Evolutionary conservation across 1,140 invertebrate genomes (phyloP), one percentile per base, ranked within the genome.

Genomic region (Adelges cooleyi): DNA sequence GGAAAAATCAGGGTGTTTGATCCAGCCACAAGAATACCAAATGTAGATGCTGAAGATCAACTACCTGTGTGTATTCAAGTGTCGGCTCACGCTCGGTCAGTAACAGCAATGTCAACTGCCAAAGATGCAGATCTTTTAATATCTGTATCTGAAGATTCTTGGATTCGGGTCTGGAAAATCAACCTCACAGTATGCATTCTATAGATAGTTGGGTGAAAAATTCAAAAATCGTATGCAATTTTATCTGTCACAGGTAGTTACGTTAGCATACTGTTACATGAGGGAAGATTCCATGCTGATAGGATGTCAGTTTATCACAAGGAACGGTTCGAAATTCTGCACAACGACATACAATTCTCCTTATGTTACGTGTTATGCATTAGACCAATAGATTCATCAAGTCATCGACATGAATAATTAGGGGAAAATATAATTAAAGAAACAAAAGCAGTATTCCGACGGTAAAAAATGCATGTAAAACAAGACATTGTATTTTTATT

Each of bases 81-180:
- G 9, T 71, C 73, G 38, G 79, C 77, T 27, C 79, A 80, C 70
- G 77, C 77, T 40, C 69, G 74, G 33, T 73, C 73, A 70, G 75
- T 80, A 22, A 79, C 77, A 62, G 72, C 75, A 6, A 50, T 80
- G 17, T 75, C 79, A 68, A 66, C 80, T 23, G 75, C 78, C 0
- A 67, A 67, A 27, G 72, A 75, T 20, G 69, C 68, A 36, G 78
- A 78, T 9, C 65, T 74, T 54, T 71, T 79, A 53, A 50, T 79
- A 2, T 75, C 76, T 9, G 73, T 74, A 8, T 75, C 75, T 38
- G 78, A 79, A 67, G 78, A 80, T 69, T 74, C 77, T 4, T 77
- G 74, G 71, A 72, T 74, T 6, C 72, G 74, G 59, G 65, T 79
- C 1, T 80, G 77, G 77, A 71, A 75, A 65, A 69, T 40, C 0